Evolutionary conservation across 2,797 vertebrate species (phyloP).

Genomic region (Ambastaia sidthimunki): DNA sequence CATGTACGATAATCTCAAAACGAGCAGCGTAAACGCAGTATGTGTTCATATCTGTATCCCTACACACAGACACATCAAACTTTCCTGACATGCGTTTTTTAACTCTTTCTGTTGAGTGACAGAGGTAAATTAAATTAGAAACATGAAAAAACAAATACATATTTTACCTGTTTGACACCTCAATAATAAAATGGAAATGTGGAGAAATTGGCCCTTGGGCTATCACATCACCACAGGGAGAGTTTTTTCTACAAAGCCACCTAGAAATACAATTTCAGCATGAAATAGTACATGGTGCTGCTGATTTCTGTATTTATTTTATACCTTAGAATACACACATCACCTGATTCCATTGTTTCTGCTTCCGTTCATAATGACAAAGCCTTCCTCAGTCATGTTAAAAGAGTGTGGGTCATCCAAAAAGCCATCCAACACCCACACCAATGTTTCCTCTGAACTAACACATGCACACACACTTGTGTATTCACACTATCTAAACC

Average conservation of each 20-base stretch:
- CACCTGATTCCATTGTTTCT: neutral
- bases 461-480: neutral
- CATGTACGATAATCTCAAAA: constrained; percentile 30
- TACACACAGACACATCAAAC: constrained; percentile 1
- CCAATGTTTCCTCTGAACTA: constrained; percentile 4
- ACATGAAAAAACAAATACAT: neutral
- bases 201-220: neutral
- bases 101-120: neutral
- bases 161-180: constrained; percentile 36
- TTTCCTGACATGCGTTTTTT: neutral
- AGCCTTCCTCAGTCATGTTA: constrained; percentile 33
- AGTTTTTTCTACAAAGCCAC: constrained; percentile 29
- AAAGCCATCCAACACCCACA: constrained; percentile 21
- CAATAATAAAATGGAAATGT: constrained; percentile 25
- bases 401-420: neutral
- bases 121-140: neutral
- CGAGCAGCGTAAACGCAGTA: constrained; percentile 34
- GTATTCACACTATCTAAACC: neutral
- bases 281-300: neutral
- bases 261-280: constrained; percentile 20
- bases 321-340: neutral
- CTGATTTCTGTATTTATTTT: neutral
- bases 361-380: neutral
- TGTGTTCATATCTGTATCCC: constrained; percentile 11
- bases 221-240: constrained; percentile 24